A percentile compares a stretch with the other conserved stretches of the same genome.
phyloP scores from a whole-genome alignment of 2,888 invertebrate genomes.

The Cacoxenus indagator region DNA sequence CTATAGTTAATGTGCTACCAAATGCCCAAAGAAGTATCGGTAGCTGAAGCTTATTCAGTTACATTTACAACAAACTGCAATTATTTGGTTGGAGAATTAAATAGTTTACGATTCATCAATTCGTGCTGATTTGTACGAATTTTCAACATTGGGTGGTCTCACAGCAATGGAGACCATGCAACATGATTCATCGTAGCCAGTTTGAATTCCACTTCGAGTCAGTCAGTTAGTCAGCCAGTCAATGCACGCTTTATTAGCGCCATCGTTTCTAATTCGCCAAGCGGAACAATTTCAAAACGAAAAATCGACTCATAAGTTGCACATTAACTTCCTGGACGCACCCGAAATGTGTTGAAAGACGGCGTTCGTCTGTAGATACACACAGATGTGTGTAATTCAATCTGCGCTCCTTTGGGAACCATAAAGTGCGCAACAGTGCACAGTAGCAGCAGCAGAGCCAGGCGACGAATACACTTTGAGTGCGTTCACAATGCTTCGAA shows the following conservation, averaged over 20 bases:
- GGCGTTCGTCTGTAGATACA: constrained; percentile 10
- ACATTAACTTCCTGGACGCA: constrained; percentile 18
- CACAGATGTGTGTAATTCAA: constrained; percentile 28
- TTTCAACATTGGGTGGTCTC: constrained; percentile 9
- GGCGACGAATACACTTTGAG: background rate
- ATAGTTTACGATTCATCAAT: constrained; percentile 11
- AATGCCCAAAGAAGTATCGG: background rate
- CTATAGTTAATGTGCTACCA: background rate
- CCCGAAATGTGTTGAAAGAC: background rate
- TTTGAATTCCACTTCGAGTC: background rate
- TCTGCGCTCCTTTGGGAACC: constrained; percentile 13
- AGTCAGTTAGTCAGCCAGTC: background rate
- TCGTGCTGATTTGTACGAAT: background rate
- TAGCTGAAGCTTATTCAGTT: background rate
- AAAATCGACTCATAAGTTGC: constrained; percentile 21
- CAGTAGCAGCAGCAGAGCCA: background rate
- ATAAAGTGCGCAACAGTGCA: background rate
- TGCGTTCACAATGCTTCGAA: background rate
- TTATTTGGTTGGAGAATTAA: constrained; percentile 4
- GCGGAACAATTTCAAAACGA: background rate
- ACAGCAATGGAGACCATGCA: background rate
- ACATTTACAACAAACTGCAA: constrained; percentile 1
- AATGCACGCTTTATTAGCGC: constrained; percentile 12
- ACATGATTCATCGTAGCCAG: background rate
- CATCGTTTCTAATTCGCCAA: background rate